Evolutionary conservation across 2,888 invertebrate genomes (phyloP).

Genomic region (Ischnura elegans): DNA sequence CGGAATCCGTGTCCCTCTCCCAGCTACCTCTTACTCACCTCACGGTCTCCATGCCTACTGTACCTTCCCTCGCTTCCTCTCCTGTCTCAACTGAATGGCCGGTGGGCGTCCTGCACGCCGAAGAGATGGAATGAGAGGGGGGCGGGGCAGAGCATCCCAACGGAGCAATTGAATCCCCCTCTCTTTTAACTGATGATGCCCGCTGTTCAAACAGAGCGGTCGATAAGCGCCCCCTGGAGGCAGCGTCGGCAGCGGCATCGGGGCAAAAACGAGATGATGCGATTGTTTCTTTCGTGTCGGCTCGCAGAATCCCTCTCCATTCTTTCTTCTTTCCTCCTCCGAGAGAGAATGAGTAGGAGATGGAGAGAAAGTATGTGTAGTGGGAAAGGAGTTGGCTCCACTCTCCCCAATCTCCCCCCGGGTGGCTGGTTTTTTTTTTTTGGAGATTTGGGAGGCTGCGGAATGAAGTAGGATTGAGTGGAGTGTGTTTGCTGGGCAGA

Average conservation of each 20-base stretch:
- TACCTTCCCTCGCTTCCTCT: too few species aligned
- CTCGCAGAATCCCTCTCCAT: too few species aligned
- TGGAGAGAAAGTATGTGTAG: not conserved
- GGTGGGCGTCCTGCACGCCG: too few species aligned
- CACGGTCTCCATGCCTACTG: too few species aligned
- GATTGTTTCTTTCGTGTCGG: slow-evolving; percentile 15
- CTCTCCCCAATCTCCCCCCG: not conserved
- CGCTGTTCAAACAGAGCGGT: slow-evolving; percentile 4
- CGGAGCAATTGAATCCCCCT: not conserved
- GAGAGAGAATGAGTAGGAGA: too few species aligned
- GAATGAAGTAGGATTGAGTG: not conserved
- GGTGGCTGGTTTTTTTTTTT: not conserved
- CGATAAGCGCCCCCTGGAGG: not conserved
- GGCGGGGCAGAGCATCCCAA: not conserved
- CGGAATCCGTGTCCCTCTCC: too few species aligned
- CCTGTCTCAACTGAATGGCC: too few species aligned
- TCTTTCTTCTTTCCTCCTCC: too few species aligned
- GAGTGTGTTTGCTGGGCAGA: not conserved
- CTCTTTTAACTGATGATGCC: slow-evolving; percentile 15
- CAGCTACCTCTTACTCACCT: too few species aligned
- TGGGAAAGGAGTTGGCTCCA: not conserved
- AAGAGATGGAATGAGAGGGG: not conserved
- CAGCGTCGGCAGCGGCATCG: not conserved
- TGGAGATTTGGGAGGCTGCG: not conserved
- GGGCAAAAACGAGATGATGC: not conserved